Evolutionary conservation across 2,113 vertebrate species (phyloP).

Genomic region (Canis aureus): DNA sequence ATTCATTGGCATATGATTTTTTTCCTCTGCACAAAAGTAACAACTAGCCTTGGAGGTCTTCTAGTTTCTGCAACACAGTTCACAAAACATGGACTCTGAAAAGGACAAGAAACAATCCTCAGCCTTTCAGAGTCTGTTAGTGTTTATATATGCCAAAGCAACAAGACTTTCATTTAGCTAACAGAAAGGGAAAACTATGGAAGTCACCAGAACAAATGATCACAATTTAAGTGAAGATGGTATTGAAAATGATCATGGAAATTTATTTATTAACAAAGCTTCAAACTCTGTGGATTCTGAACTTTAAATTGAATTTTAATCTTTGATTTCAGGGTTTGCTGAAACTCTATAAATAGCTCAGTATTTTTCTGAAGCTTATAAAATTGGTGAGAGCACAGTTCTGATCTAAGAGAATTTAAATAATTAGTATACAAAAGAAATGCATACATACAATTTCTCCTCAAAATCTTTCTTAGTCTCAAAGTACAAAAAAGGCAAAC

Average conservation of each 20-base stretch:
- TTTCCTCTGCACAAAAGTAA: slow-evolving; percentile 68
- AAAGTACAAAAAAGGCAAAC: background rate
- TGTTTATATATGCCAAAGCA: slow-evolving; percentile 72
- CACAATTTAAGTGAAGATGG: slow-evolving; percentile 53
- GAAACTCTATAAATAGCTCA: slow-evolving; percentile 12
- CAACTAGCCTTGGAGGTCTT: slow-evolving; percentile 67
- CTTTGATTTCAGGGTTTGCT: slow-evolving; percentile 20
- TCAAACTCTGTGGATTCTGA: slow-evolving; percentile 32
- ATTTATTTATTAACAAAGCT: slow-evolving; percentile 53
- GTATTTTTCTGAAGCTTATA: background rate
- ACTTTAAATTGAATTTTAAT: slow-evolving; percentile 54
- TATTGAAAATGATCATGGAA: slow-evolving; percentile 40
- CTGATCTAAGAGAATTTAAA: slow-evolving; percentile 47
- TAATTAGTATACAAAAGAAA: slow-evolving; percentile 55
- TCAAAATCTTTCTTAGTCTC: slow-evolving; percentile 28
- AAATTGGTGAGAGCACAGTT: background rate
- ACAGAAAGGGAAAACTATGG: slow-evolving; percentile 70
- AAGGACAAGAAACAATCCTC: slow-evolving; percentile 43
- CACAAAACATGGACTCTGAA: slow-evolving; percentile 75
- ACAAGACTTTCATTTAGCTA: slow-evolving; percentile 72
- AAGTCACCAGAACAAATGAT: slow-evolving; percentile 69
- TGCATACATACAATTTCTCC: slow-evolving; percentile 5
- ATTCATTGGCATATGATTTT: slow-evolving; percentile 79
- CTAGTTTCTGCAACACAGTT: slow-evolving; percentile 63
- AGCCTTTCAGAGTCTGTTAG: slow-evolving; percentile 70